Base-by-base conservation (phyloP, 2,888 invertebrate genomes). In the Spodoptera exigua region DNA sequence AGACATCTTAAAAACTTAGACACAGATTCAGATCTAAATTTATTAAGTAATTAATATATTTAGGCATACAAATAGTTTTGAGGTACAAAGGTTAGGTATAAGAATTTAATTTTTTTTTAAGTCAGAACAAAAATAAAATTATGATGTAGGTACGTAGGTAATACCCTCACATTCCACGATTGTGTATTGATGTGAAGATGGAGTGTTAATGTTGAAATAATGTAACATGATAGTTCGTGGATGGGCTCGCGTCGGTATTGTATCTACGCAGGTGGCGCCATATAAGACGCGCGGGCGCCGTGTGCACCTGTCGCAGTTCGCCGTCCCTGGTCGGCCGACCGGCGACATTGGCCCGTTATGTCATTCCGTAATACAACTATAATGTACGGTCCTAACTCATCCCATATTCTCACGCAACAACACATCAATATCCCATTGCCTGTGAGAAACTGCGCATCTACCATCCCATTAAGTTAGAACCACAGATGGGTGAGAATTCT, bases 321-420 rank as follows among this genome's bases (percentile, higher is more conserved):
- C 59, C 73, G 83, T 73, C 79, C 78, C 59, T 57, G 78, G 74
- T 74, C 81, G 83, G 69, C 77, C 65, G 52, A 58, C 73, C 77
- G 77, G 72, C 79, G 78, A 79, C 82, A 74, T 69, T 70, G 83
- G 72, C 82, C 91, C 91, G 91, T 92, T 91, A 92, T 90, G 87
- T 87, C 88, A 90, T 88, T 89, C 86, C 84, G 85, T 87, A 89
- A 88, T 87, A 85, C 82, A 81, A 84, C 84, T 85, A 85, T 88
- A 88, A 84, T 86, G 76, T 78, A 73, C 75, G 70, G 79, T 82
- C 80, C 71, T 81, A 69, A 78, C 75, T 76, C 81, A 83, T 84
- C 86, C 86, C 84, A 88, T 87, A 86, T 85, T 90, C 91, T 89
- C 91, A 91, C 91, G 91, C 86, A 76, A 83, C 81, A 79, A 76